phyloP scores from a whole-genome alignment of 2,113 vertebrate genomes.

The Peromyscus maniculatus region DNA sequence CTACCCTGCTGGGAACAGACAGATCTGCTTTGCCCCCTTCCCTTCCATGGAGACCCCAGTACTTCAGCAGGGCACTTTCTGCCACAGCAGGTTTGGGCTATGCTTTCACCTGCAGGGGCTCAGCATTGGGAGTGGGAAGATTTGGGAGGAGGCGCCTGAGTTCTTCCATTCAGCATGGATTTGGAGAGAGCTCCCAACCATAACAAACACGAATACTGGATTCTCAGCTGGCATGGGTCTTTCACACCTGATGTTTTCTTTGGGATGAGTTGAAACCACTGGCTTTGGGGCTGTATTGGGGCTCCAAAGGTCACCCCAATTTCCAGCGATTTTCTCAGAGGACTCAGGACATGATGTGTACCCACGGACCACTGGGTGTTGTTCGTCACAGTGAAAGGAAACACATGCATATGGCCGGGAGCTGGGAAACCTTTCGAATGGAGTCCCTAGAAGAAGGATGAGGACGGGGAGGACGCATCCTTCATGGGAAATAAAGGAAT shows the following conservation, averaged over 20 bases:
- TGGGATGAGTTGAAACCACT: background rate
- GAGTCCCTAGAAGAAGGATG: background rate
- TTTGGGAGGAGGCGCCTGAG: background rate
- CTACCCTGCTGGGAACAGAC: background rate
- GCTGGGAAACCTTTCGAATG: background rate
- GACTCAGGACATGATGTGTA: background rate
- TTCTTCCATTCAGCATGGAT: background rate
- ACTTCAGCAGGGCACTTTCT: too few species aligned
- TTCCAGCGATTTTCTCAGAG: background rate
- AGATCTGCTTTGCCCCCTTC: too few species aligned
- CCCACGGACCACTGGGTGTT: accelerated
- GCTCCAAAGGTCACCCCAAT: background rate
- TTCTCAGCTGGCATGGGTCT: background rate
- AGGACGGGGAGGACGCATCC: background rate
- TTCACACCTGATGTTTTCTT: background rate
- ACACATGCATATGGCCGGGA: accelerated
- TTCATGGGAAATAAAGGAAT: background rate
- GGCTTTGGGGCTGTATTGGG: background rate
- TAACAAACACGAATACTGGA: background rate
- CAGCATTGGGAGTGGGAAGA: too few species aligned
- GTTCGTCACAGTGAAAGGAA: background rate
- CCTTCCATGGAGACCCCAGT: background rate
- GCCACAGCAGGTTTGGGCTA: background rate
- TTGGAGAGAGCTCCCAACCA: background rate
- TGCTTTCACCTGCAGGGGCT: background rate